Conservation (phyloP, 37 sponge, comb jelly and placozoan genomes). For the Halisarca cf. caerulea region DNA sequence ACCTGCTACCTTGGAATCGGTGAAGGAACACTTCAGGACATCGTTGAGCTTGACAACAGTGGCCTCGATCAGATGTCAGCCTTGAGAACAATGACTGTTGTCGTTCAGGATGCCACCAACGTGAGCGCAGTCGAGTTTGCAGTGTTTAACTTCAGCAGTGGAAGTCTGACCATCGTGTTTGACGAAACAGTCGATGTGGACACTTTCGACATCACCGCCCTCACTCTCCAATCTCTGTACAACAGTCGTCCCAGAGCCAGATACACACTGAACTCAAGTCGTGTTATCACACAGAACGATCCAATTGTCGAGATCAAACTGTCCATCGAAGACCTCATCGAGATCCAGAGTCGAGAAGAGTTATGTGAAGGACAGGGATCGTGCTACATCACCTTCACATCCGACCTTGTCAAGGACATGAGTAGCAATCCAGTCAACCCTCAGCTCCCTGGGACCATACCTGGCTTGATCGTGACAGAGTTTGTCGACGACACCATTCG, state of each 20-base stretch:
- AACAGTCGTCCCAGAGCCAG: conserved; percentile 36
- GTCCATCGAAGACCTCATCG: conserved; percentile 54
- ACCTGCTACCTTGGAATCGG: conserved; percentile 61
- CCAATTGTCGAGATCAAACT: conserved; percentile 48
- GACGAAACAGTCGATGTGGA: conserved; percentile 76
- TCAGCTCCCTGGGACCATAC: conserved; percentile 44
- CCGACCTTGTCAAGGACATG: conserved; percentile 64
- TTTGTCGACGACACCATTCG: conserved; percentile 53
- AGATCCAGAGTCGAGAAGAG: conserved; percentile 55
- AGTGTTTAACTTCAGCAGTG: conserved; percentile 62
- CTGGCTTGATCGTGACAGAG: conserved; percentile 70
- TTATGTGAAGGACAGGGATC: conserved; percentile 68
- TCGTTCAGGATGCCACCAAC: conserved; percentile 13
- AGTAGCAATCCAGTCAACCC: conserved; percentile 51
- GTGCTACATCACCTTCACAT: conserved; percentile 81
- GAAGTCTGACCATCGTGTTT: conserved; percentile 60
- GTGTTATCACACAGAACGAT: conserved; percentile 29
- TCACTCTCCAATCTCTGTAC: conserved; percentile 81
- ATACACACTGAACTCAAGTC: conserved; percentile 72
- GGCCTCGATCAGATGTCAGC: conserved; percentile 4
- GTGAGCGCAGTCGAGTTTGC: conserved; percentile 54
- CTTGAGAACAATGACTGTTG: background rate
- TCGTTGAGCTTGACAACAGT: conserved; percentile 55
- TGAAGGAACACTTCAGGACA: conserved; percentile 61
- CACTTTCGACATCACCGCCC: conserved; percentile 49